These are phyloP conservation scores for Hesperia comma DNA, from an alignment of 2,888 invertebrate genomes.

Conservation along the genomic window DNA sequence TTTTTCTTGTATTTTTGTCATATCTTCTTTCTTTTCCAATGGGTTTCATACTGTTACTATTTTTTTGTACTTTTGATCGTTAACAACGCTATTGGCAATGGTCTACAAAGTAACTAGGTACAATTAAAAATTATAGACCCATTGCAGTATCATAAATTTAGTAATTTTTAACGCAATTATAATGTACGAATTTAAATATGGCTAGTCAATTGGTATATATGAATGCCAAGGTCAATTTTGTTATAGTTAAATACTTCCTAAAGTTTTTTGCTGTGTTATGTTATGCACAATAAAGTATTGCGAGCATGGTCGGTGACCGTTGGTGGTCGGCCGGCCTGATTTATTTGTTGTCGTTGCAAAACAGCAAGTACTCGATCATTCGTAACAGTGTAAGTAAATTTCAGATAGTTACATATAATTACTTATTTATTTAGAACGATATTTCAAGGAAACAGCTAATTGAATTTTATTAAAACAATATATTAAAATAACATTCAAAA, in stretches of 20 bases:
- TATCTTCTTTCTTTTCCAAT: no score
- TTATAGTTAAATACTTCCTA: slow-evolving; percentile 19
- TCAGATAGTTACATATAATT: no score
- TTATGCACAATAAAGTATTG: slow-evolving; percentile 6
- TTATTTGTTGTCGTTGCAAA: slow-evolving; percentile 34
- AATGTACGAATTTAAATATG: not conserved
- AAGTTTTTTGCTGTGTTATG: slow-evolving; percentile 13
- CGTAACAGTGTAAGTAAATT: slow-evolving; percentile 6
- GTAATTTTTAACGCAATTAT: not conserved
- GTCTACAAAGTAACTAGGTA: no score
- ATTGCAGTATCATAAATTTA: not conserved
- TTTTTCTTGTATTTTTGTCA: no score
- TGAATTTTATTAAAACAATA: no score
- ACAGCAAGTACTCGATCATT: slow-evolving; percentile 11
- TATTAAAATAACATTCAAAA: no score
- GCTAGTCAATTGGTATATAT: not conserved
- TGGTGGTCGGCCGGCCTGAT: slow-evolving; percentile 22
- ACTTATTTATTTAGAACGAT: not conserved
- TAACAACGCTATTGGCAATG: no score
- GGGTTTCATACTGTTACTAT: no score
- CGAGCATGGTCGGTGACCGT: slow-evolving; percentile 1
- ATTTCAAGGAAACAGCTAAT: no score
- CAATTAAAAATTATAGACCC: no score
- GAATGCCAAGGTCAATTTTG: slow-evolving; percentile 30
- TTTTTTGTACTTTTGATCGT: no score